Evolutionary conservation across 1,140 invertebrate species (phyloP).

Genomic region (Venustaconcha ellipsiformis): DNA sequence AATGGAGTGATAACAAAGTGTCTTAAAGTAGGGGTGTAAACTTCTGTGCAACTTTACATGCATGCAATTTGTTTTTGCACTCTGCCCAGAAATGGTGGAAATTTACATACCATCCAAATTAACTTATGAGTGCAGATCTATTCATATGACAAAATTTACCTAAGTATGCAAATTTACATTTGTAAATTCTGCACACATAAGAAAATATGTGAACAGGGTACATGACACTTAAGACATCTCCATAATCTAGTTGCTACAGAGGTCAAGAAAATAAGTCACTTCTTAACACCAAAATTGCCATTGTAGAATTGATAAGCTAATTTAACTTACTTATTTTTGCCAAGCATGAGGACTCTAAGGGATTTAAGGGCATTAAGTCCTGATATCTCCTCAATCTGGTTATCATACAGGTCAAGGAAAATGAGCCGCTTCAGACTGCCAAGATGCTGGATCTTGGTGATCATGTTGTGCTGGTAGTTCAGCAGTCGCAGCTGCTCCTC

Average conservation of each 20-base stretch:
- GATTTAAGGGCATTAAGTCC: conserved; percentile 81
- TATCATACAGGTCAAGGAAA: conserved; percentile 94
- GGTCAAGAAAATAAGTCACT: not conserved
- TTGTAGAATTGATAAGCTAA: conserved; percentile 8
- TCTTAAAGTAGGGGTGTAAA: too few species aligned
- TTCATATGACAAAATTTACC: too few species aligned
- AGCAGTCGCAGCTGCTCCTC: conserved; percentile 84
- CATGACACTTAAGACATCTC: not conserved
- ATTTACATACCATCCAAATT: too few species aligned
- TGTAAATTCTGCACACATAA: too few species aligned
- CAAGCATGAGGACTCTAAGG: conserved; percentile 86
- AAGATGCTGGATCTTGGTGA: conserved; percentile 80
- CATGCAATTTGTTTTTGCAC: too few species aligned
- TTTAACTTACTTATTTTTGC: conserved; percentile 81
- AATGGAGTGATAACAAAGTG: too few species aligned
- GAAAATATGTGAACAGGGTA: not conserved
- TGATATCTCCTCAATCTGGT: conserved; percentile 88
- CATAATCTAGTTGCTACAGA: not conserved
- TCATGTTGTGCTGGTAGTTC: conserved; percentile 91
- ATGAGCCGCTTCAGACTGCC: conserved; percentile 80
- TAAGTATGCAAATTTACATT: too few species aligned
- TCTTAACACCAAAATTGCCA: too few species aligned
- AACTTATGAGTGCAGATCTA: too few species aligned
- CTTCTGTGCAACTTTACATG: too few species aligned
- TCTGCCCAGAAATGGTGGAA: too few species aligned